Percentiles rank a stretch among this genome's conserved stretches.
These are phyloP conservation scores for Drosophila multiciliata DNA, from an alignment of 2,888 invertebrate genomes.

Conservation along the genomic window DNA sequence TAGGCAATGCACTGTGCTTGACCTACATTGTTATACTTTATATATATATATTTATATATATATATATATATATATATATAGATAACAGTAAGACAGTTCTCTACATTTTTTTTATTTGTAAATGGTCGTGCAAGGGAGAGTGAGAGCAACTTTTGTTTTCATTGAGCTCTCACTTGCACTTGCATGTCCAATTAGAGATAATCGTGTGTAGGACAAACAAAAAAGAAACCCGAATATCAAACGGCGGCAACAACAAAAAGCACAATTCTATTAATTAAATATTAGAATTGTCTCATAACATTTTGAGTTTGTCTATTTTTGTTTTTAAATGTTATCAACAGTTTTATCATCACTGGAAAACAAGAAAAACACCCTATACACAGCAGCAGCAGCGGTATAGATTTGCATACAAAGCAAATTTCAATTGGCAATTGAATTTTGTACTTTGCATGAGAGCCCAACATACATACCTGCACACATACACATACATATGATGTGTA, in stretches of 20 bases:
- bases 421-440: slow-evolving; percentile 52
- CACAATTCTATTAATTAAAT: not conserved
- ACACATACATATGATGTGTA: not conserved
- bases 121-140: slow-evolving; percentile 9
- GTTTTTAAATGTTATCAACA: not conserved
- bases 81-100: slow-evolving; percentile 5
- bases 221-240: not conserved
- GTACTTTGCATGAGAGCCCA: slow-evolving; percentile 28
- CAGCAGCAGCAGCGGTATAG: slow-evolving; percentile 9
- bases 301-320: not conserved
- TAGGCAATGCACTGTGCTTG: slow-evolving; percentile 56
- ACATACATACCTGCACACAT: not conserved
- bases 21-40: slow-evolving; percentile 45
- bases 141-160: slow-evolving; percentile 42
- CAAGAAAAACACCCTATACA: not conserved
- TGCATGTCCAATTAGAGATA: not conserved
- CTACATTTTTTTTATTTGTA: not conserved
- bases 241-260: not conserved
- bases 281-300: not conserved
- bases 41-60: slow-evolving; percentile 3
- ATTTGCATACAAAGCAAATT: slow-evolving; percentile 37
- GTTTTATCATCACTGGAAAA: not conserved
- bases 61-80: not conserved
- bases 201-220: not conserved
- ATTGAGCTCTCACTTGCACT: slow-evolving; percentile 41